These are phyloP conservation scores for Aphidius ervi DNA, from an alignment of 1,140 invertebrate species.

Conservation along the genomic window DNA sequence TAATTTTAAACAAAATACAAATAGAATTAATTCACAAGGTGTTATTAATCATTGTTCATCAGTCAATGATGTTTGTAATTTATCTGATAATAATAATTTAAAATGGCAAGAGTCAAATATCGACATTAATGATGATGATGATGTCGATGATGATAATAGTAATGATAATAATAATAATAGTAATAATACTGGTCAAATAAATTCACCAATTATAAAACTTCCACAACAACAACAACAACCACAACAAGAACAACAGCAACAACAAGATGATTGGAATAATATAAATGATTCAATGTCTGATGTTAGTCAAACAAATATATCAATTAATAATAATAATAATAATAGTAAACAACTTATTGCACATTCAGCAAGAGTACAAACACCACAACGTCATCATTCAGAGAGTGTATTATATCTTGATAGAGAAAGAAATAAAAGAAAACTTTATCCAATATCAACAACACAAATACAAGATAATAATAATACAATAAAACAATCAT, in stretches of 20 bases:
- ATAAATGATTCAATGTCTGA: conserved; percentile 43
- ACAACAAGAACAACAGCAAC: conserved; percentile 22
- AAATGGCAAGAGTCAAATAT: conserved; percentile 41
- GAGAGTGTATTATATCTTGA: conserved; percentile 73
- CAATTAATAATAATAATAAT: conserved; percentile 30
- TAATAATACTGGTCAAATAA: neutral
- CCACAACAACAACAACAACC: conserved; percentile 13
- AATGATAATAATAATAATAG: conserved; percentile 5
- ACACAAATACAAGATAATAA: conserved; percentile 37
- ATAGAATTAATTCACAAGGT: conserved; percentile 30
- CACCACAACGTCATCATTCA: conserved; percentile 75
- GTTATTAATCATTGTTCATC: conserved; percentile 35
- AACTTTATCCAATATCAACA: conserved; percentile 43
- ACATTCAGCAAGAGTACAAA: conserved; percentile 74
- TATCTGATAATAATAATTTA: too few species aligned
- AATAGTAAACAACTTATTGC: conserved; percentile 64
- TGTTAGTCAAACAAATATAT: conserved; percentile 36
- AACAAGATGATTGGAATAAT: conserved; percentile 34
- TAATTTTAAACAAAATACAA: conserved; percentile 32
- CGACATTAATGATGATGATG: conserved; percentile 14
- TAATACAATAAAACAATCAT: conserved; percentile 33
- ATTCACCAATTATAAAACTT: neutral
- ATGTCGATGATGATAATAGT: too few species aligned
- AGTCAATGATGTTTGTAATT: conserved; percentile 9
- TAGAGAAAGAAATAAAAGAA: conserved; percentile 43